Evolutionary conservation across 2,113 vertebrate species (phyloP).

Genomic region (Picathartes gymnocephalus): DNA sequence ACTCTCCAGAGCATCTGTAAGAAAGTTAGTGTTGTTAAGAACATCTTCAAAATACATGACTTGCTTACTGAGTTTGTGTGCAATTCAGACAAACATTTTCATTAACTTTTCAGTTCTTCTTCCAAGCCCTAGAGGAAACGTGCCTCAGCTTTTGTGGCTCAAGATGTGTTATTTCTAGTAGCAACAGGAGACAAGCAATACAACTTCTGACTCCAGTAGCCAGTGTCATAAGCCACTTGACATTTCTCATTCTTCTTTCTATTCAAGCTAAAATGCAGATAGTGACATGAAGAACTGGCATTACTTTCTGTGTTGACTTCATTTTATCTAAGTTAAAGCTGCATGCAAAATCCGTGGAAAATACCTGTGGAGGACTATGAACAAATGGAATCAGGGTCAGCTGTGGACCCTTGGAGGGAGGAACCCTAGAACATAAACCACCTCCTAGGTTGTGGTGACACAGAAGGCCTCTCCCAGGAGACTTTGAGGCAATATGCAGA

Average conservation of each 20-base stretch:
- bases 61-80: neutral
- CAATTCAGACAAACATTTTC: neutral
- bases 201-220: neutral
- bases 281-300: neutral
- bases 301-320: neutral
- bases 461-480: no score
- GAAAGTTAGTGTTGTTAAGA: neutral
- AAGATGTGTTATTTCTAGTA: neutral
- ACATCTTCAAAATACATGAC: neutral
- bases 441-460: no score
- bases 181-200: neutral
- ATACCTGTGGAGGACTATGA: no score
- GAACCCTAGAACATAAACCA: no score
- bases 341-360: neutral
- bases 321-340: neutral
- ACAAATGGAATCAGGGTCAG: no score
- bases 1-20: neutral
- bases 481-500: no score
- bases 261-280: neutral
- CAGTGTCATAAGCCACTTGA: neutral
- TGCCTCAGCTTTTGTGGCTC: neutral
- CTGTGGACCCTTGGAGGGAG: no score
- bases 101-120: neutral
- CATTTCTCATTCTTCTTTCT: neutral
- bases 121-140: neutral